Evolutionary conservation across 2,888 invertebrate genomes (phyloP), one percentile per base, ranked within the genome.

Genomic region (Epirrita christyi): DNA sequence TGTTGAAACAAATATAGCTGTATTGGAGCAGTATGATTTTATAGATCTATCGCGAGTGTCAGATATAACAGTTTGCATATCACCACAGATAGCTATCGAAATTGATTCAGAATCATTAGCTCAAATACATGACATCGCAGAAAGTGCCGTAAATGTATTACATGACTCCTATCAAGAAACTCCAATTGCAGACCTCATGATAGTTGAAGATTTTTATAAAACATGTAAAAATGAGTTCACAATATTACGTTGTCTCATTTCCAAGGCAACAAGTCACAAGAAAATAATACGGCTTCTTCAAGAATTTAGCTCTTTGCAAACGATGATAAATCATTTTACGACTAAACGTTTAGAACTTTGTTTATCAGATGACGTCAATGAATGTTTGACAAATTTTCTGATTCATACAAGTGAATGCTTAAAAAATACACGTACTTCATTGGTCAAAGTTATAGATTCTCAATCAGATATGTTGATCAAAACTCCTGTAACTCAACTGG

Each of bases 271-370:
- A 5, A 85, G 72, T 52, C 82, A 83, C 57, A 90, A 88, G 56
- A 83, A 80, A 72, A 61, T 88, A 10, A 86, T 90, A 51, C 75
- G 89, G 58, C 70, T 90, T 29, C 63, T 89, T 15, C 86, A 88
- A 70, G 84, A 88, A 65, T 88, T 85, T 64, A 75, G 59, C 48
- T 72, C 71, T 9, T 61, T 90, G 4, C 74, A 81, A 65, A 71
- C 56, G 45, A 73, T 72, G 2, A 76, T 88, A 7, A 72, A 70
- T 46, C 70, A 78, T 21, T 88, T 88, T 58, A 83, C 83, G 70
- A 50, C 55, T 3, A 78, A 81, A 47, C 68, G 64, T 8, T 45
- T 28, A 4, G 65, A 80, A 21, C 65, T 84, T 0, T 70, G 66
- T 3, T 55, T 85, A 7, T 68, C 83, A 2, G 68, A 79, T 37